Percentiles rank a stretch among this genome's conserved stretches.
phyloP scores from a whole-genome alignment of 2,888 invertebrate genomes.

The Eucera pruinosa region DNA sequence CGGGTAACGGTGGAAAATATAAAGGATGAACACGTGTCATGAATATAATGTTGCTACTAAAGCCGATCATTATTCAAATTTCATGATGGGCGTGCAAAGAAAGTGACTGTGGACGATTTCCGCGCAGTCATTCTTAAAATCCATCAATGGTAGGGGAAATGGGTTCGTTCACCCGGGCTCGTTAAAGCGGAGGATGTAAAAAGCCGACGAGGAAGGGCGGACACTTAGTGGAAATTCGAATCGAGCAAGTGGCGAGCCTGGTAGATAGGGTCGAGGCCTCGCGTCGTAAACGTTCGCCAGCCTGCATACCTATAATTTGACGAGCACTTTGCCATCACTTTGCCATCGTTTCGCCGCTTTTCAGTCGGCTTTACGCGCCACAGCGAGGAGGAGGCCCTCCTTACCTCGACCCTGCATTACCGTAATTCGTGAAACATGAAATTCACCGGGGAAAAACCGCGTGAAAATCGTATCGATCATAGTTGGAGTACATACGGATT shows the following conservation, averaged over 20 bases:
- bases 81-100: not conserved
- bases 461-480: constrained; percentile 2
- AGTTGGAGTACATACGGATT: no score
- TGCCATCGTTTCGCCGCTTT: constrained; percentile 46
- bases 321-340: constrained; percentile 65
- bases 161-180: constrained; percentile 14
- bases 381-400: not conserved
- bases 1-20: no score
- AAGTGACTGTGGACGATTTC: not conserved
- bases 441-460: constrained; percentile 17
- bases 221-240: constrained; percentile 51
- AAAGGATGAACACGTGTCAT: no score
- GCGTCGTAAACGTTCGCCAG: constrained; percentile 63
- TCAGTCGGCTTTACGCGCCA: constrained; percentile 14
- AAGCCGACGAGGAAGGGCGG: constrained; percentile 2
- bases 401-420: constrained; percentile 21
- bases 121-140: constrained; percentile 11
- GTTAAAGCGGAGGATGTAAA: constrained; percentile 40
- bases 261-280: constrained; percentile 31
- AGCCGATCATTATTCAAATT: constrained; percentile 9
- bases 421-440: constrained; percentile 53
- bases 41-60: not conserved
- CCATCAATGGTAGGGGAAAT: constrained; percentile 1
- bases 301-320: constrained; percentile 68
- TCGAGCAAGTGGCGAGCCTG: constrained; percentile 18